Conservation (phyloP, 2,113 vertebrate species). For the Laterallus jamaicensis region DNA sequence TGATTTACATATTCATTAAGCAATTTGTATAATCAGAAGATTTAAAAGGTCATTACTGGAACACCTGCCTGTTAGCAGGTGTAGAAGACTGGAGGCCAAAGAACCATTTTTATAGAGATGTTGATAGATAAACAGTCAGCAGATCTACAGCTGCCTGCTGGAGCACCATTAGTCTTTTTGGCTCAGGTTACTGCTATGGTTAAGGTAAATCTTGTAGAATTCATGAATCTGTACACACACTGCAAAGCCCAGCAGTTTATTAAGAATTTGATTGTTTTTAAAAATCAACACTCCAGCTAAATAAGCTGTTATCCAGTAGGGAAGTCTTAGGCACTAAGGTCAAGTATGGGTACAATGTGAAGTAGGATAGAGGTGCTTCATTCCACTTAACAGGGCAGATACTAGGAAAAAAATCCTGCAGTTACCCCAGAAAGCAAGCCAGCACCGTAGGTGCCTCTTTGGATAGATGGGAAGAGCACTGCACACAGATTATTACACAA, state of each 20-base stretch:
- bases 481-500: not conserved
- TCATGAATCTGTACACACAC: not conserved
- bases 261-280: not conserved
- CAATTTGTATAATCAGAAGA: slow-evolving; percentile 63
- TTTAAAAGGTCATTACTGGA: slow-evolving; percentile 61
- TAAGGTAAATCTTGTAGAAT: not conserved
- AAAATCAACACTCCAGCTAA: not conserved
- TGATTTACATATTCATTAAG: slow-evolving; percentile 57
- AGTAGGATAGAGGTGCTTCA: not conserved
- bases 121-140: slow-evolving; percentile 38
- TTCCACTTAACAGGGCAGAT: not conserved
- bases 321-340: not conserved
- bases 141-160: slow-evolving; percentile 26
- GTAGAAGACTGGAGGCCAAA: slow-evolving; percentile 48
- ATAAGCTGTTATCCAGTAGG: not conserved
- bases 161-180: not conserved
- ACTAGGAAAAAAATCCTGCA: not conserved
- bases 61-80: slow-evolving; percentile 65
- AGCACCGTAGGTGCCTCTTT: not conserved
- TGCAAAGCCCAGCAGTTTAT: not conserved
- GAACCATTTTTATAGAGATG: slow-evolving; percentile 11
- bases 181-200: not conserved
- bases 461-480: not conserved
- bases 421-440: not conserved
- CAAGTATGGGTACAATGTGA: not conserved